Evolutionary conservation across 2,888 invertebrate species (phyloP), one percentile per base, ranked within the genome.

Genomic region (Dione juno): DNA sequence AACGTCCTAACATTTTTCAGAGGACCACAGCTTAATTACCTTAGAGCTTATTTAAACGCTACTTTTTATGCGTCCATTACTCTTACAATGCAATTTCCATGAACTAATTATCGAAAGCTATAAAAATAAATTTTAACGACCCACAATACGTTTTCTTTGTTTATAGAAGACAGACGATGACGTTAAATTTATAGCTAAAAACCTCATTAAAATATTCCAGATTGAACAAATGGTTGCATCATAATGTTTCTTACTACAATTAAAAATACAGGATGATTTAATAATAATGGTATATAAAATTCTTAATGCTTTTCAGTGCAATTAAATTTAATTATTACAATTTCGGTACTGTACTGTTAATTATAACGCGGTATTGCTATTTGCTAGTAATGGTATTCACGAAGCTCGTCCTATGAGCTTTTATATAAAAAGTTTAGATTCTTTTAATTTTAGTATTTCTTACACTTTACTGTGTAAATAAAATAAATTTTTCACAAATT

Each of bases 71-170:
- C 76, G 75, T 68, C 77, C 77, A 78, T 79, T 77, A 75, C 75
- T 77, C 76, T 75, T 73, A 76, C 81, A 84, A 84, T 82, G 83
- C 82, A 80, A 84, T 84, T 82, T 82, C 80, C 77, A 79, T 76
- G 77, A 79, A 78, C 78, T 84, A 84, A 87, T 87, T 87, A 87
- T 85, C 80, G 80, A 79, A 82, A 77, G 80, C 79, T 78, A 78
- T 76, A 82, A 85, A 75, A 75, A 57, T 70, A 70, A 73, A 74
- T 37, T 70, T 72, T 6, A 65, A 72, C 68, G 72, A 61, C 45
- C 65, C n/a, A 53, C 57, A 57, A 67, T 72, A 69, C 59, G 21
- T 71, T 67, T 61, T 52, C 50, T 70, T 70, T 74, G 67, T 71
- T 66, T 69, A 67, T 67, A 61, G 35, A 67, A 37, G 14, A 37